Percentiles rank a stretch among this genome's conserved stretches.
phyloP scores from a whole-genome alignment of 2,113 vertebrate species.

The Myodes glareolus region DNA sequence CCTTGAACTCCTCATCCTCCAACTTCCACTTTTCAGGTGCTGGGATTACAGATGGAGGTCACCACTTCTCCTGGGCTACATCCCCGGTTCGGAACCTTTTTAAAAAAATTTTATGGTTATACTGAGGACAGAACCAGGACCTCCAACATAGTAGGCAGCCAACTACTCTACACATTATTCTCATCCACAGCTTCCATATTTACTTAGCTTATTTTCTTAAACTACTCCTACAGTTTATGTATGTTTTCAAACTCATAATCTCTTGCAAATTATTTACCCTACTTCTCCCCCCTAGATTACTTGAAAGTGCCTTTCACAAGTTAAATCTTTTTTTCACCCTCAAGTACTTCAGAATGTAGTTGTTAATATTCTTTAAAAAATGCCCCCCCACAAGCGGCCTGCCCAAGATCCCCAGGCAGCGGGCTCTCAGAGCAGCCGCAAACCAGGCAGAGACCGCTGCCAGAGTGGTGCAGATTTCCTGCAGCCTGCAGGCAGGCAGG shows the following conservation, averaged over 20 bases:
- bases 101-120: background rate
- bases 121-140: background rate
- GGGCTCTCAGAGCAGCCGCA: too few relatives aligned
- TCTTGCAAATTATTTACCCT: background rate
- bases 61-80: too few relatives aligned
- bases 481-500: too few relatives aligned
- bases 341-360: accelerated
- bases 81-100: background rate
- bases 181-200: background rate
- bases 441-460: too few relatives aligned
- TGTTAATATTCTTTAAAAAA: too few relatives aligned
- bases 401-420: too few relatives aligned
- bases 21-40: background rate
- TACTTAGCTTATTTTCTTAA: too few relatives aligned
- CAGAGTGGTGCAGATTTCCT: too few relatives aligned
- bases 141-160: background rate
- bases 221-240: background rate
- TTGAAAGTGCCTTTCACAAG: background rate
- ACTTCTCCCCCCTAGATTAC: accelerated
- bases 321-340: background rate
- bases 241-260: background rate
- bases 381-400: too few relatives aligned
- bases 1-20: background rate
- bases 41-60: background rate
- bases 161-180: background rate